Conservation (phyloP, 2,113 vertebrate genomes). For the Poicephalus gulielmi region DNA sequence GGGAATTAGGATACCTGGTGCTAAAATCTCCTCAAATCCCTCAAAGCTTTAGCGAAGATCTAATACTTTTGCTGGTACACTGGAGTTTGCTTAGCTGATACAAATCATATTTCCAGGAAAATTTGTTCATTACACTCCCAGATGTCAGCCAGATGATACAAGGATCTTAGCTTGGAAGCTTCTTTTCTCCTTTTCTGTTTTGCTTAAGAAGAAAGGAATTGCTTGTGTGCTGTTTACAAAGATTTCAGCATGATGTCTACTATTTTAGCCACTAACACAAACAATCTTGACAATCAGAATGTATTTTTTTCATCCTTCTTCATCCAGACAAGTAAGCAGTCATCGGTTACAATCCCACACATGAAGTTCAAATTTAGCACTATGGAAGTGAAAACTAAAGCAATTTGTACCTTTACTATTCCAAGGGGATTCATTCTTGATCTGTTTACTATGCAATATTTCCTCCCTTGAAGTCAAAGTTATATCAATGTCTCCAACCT, state of each 20-base stretch:
- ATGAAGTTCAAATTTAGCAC: conserved; percentile 77
- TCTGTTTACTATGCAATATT: conserved; percentile 75
- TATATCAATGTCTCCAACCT: conserved; percentile 73
- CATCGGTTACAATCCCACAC: conserved; percentile 72
- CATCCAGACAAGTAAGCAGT: conserved; percentile 68
- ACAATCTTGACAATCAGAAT: conserved; percentile 73
- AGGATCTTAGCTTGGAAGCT: conserved; percentile 42
- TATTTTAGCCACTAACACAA: conserved; percentile 72
- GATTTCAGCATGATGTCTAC: conserved; percentile 52
- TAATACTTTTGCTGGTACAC: conserved; percentile 3
- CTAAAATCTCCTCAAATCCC: conserved; percentile 57
- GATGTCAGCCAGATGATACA: conserved; percentile 31
- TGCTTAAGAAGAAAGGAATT: conserved; percentile 54
- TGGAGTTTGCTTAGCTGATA: conserved; percentile 43
- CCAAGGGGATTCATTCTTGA: conserved; percentile 71
- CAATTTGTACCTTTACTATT: conserved; percentile 78
- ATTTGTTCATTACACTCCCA: conserved; percentile 18
- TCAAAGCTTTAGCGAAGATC: conserved; percentile 39
- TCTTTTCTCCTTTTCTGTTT: conserved; percentile 51
- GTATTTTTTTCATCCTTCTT: conserved; percentile 64
- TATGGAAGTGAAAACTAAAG: conserved; percentile 78
- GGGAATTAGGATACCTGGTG: conserved; percentile 51
- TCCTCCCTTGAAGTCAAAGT: conserved; percentile 72
- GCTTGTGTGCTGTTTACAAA: conserved; percentile 54
- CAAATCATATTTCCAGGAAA: conserved; percentile 40